Conservation (phyloP, 2,888 invertebrate species). For the Caenorhabditis angaria region DNA sequence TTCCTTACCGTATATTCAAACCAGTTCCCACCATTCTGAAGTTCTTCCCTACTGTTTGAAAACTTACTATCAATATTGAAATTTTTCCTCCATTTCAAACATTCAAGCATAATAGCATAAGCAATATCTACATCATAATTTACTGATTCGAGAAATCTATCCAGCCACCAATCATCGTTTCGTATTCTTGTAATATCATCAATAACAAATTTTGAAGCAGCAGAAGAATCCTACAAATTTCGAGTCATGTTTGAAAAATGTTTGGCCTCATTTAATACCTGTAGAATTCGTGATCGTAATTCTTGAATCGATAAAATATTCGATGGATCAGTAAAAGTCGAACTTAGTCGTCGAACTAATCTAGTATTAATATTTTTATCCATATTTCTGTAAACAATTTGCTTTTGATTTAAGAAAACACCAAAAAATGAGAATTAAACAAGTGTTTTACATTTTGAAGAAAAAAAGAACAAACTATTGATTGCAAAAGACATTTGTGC, state of each 20-base stretch:
- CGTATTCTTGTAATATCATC: constrained; percentile 50
- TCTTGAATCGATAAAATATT: constrained; percentile 37
- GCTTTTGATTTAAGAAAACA: background rate
- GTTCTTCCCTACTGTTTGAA: too few relatives aligned
- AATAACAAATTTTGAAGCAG: constrained; percentile 14
- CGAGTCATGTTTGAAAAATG: background rate
- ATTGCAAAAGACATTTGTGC: too few relatives aligned
- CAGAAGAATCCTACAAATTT: constrained; percentile 16
- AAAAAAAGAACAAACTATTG: background rate
- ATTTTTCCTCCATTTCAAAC: constrained; percentile 62
- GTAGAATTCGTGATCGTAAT: constrained; percentile 35
- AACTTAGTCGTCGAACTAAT: constrained; percentile 31
- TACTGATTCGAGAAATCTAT: constrained; percentile 46
- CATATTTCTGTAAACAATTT: background rate
- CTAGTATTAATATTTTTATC: background rate
- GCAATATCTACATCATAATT: constrained; percentile 64
- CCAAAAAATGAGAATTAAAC: background rate
- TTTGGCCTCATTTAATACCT: constrained; percentile 16
- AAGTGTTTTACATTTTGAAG: background rate
- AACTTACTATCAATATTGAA: constrained; percentile 62
- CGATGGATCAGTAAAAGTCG: constrained; percentile 35
- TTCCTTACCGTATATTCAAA: too few relatives aligned
- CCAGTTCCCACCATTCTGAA: too few relatives aligned
- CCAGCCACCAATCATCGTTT: constrained; percentile 61
- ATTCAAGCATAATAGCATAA: constrained; percentile 60